Percentiles rank a stretch among this genome's conserved stretches.
Evolutionary conservation across 2,113 vertebrate species (phyloP).

Genomic region (Pao palembangensis): DNA sequence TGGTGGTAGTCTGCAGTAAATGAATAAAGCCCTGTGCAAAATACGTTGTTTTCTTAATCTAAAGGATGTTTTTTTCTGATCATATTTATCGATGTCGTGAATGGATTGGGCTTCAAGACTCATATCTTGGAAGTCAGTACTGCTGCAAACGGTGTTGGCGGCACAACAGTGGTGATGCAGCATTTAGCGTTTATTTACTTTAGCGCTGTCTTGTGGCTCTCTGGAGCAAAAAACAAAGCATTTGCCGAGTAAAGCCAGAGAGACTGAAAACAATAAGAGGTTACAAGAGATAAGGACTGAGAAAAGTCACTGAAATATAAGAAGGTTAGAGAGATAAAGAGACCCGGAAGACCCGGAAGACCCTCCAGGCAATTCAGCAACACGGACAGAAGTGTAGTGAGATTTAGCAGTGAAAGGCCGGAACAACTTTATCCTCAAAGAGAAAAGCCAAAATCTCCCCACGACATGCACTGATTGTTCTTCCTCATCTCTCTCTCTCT

Average conservation of each 20-base stretch:
- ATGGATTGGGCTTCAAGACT: too few species aligned
- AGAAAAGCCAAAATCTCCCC: constrained; percentile 65
- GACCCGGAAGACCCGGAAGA: constrained; percentile 25
- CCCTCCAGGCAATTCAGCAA: constrained; percentile 59
- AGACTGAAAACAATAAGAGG: constrained; percentile 19
- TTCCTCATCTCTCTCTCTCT: constrained; percentile 34
- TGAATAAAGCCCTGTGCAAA: too few species aligned
- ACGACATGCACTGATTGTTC: constrained; percentile 61
- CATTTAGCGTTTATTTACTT: constrained; percentile 14
- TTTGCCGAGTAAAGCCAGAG: constrained; percentile 23
- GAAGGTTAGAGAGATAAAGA: constrained; percentile 26
- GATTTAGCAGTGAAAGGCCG: constrained; percentile 58
- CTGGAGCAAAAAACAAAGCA: constrained; percentile 6
- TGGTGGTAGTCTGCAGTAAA: too few species aligned
- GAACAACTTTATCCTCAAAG: constrained; percentile 64
- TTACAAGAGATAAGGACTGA: constrained; percentile 18
- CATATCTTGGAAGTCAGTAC: too few species aligned
- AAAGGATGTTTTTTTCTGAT: too few species aligned
- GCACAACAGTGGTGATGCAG: not conserved
- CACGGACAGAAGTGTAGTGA: constrained; percentile 48
- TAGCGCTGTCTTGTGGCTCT: not conserved
- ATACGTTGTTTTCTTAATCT: too few species aligned
- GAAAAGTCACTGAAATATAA: constrained; percentile 3
- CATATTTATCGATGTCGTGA: too few species aligned
- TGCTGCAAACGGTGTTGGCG: too few species aligned